Evolutionary conservation across 2,113 vertebrate genomes (phyloP), one percentile per base, ranked within the genome.

Genomic region (Pterocles orientalis): DNA sequence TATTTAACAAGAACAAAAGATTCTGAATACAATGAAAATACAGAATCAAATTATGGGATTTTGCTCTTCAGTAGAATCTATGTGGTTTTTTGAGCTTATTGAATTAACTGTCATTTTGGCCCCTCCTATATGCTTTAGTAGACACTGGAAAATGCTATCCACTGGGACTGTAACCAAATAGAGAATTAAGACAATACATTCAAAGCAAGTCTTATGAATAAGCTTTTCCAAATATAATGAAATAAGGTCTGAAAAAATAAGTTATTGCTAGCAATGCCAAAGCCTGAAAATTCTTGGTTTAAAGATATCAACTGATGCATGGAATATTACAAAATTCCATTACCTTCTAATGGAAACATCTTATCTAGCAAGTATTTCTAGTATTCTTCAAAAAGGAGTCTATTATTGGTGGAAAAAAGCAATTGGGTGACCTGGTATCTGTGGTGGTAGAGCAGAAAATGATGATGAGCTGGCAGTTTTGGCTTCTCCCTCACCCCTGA

Each of bases 21-120:
- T 83, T 71, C 82, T 94, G 86, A 97, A 81, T 87, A 69, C 82
- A 94, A 88, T 95, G 82, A 90, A 88, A 95, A 94, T 86, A 61
- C 64, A 89, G 43, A 76, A 43, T 86, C 58, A 61, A 3, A 92
- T 80, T 33, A 45, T 56, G 68, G 19, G 86, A 80, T 61, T 78
- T 94, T 82, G 12, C 23, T 88, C 34, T 95, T 95, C 68, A 31
- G 36, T 88, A 73, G 76, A 95, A 75, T 88, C 14, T 79, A 17
- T 2, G n/a, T 28, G 26, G 1, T 6, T 60, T 88, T 82, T 33
- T 53, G 34, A 80, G 33, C 33, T 60, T 79, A n/a, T 23, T 77
- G 70, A 88, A 76, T 62, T 87, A 85, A 75, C 64, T 75, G 39
- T 34, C 1, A 21, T 79, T 82, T 95, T 50, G 62, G 33, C 26